Percentiles rank a stretch among this genome's conserved stretches.
phyloP scores from a whole-genome alignment of 2,113 vertebrate species.

The Hippocampus zosterae region DNA sequence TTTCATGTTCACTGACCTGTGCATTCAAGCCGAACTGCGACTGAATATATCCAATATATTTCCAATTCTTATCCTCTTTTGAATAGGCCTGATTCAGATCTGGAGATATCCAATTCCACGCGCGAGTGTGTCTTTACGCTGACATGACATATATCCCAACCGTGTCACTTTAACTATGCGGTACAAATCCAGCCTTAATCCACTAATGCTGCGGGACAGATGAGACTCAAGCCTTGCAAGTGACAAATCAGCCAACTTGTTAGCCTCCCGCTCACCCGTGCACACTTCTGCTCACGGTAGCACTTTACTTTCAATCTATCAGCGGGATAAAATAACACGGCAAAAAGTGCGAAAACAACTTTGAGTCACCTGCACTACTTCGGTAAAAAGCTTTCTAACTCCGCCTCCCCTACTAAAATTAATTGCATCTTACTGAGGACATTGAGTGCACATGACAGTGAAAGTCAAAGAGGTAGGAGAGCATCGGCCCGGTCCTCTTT shows the following conservation, averaged over 20 bases:
- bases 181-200: slow-evolving; percentile 12
- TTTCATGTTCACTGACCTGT: background rate
- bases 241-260: slow-evolving; percentile 56
- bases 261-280: slow-evolving; percentile 70
- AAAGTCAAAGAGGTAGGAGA: slow-evolving; percentile 70
- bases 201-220: slow-evolving; percentile 25
- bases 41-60: background rate
- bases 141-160: background rate
- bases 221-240: slow-evolving; percentile 22
- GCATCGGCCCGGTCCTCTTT: slow-evolving; percentile 70
- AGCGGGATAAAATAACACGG: slow-evolving; percentile 66
- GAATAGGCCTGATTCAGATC: background rate
- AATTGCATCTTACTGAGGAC: slow-evolving; percentile 74
- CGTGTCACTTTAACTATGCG: background rate
- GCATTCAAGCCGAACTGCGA: background rate
- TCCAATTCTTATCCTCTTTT: background rate
- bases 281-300: slow-evolving; percentile 66
- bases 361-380: slow-evolving; percentile 59
- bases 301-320: slow-evolving; percentile 75
- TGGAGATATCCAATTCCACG: background rate
- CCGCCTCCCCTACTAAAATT: slow-evolving; percentile 51
- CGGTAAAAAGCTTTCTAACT: slow-evolving; percentile 45
- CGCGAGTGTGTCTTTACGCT: background rate
- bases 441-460: slow-evolving; percentile 69
- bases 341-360: slow-evolving; percentile 69